These are phyloP conservation scores for Stictonetta naevosa DNA, from an alignment of 2,113 vertebrate species.

Conservation along the genomic window DNA sequence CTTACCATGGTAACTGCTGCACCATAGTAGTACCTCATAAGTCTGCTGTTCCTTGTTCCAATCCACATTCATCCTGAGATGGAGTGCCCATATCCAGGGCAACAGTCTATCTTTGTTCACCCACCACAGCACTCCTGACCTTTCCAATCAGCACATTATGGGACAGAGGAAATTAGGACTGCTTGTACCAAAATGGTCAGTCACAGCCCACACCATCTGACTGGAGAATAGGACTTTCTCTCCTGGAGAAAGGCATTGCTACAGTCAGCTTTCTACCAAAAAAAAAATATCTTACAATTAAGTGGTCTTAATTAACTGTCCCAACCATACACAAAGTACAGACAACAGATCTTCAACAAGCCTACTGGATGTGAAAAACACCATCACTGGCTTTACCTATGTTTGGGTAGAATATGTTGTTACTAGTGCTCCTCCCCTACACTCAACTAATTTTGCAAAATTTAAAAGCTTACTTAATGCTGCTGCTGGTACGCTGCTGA, in stretches of 20 bases:
- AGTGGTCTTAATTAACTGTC: not conserved
- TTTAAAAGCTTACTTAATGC: not conserved
- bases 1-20: constrained; percentile 3
- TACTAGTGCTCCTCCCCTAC: not conserved
- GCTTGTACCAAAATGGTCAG: accelerated
- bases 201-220: not conserved
- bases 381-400: no score
- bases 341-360: not conserved
- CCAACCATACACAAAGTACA: not conserved
- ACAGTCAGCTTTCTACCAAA: not conserved
- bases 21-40: not conserved
- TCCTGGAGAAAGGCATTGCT: not conserved
- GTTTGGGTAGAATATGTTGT: no score
- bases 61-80: accelerated
- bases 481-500: not conserved
- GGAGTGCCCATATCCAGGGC: no score
- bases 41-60: not conserved
- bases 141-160: not conserved
- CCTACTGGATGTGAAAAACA: not conserved
- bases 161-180: not conserved
- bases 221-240: not conserved
- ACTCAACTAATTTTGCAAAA: not conserved
- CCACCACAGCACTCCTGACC: accelerated
- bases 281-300: not conserved
- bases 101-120: not conserved